Conservation (phyloP, 92 coral and sea anemone genomes). For the Muricea muricata region DNA sequence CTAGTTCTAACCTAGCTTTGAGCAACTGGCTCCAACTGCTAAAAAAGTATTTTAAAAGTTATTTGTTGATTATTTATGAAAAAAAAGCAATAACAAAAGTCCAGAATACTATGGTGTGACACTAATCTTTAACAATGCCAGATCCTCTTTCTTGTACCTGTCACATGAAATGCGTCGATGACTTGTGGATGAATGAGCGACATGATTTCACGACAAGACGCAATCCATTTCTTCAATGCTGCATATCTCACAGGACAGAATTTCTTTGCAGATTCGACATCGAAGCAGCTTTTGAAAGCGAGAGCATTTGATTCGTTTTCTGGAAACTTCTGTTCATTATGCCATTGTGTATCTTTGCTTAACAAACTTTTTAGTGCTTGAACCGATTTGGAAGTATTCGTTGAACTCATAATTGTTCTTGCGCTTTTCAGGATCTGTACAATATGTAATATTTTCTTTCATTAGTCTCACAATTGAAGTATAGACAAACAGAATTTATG, state of each 20-base stretch:
- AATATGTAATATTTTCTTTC: not conserved
- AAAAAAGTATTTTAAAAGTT: too few species aligned
- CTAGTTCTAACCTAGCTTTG: too few species aligned
- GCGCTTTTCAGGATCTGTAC: constrained; percentile 73
- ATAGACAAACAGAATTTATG: too few species aligned
- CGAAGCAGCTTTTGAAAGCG: constrained; percentile 79
- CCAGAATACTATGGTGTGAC: too few species aligned
- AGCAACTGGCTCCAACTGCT: too few species aligned
- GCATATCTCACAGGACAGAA: constrained; percentile 90
- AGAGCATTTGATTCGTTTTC: constrained; percentile 79
- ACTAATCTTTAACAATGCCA: too few species aligned
- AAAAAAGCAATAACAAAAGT: too few species aligned
- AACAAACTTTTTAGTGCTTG: constrained; percentile 55
- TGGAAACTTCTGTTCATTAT: constrained; percentile 81
- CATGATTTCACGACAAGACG: constrained; percentile 74
- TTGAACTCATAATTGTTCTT: constrained; percentile 66
- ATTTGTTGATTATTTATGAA: too few species aligned
- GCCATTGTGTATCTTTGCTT: constrained; percentile 73
- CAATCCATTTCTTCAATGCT: constrained; percentile 86
- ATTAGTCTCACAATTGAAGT: too few species aligned
- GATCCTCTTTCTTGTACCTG: constrained; percentile 63
- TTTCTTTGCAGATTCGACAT: constrained; percentile 69
- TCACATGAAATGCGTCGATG: constrained; percentile 75
- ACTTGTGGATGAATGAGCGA: constrained; percentile 79
- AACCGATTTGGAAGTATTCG: constrained; percentile 65